Conservation (phyloP, 2,888 invertebrate species). For the Lycaena phlaeas region DNA sequence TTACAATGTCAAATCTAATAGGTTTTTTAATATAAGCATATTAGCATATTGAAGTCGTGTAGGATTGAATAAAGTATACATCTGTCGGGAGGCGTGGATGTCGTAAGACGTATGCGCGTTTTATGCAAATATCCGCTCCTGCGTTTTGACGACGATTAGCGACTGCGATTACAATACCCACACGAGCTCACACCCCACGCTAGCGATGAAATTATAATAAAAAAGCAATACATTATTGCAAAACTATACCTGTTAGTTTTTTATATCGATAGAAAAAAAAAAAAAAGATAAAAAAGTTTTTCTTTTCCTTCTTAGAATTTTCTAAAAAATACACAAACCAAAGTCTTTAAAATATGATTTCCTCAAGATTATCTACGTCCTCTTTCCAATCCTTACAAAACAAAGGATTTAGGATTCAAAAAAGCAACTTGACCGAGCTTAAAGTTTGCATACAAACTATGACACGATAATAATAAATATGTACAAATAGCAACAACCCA, state of each 20-base stretch:
- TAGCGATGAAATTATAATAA: not conserved
- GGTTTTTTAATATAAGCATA: slow-evolving; percentile 46
- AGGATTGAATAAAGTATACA: slow-evolving; percentile 37
- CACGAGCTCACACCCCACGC: slow-evolving; percentile 1
- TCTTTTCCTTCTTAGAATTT: too few species aligned
- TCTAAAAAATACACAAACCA: too few species aligned
- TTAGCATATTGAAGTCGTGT: slow-evolving; percentile 55
- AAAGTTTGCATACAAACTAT: too few species aligned
- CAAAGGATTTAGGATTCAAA: too few species aligned
- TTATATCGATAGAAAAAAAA: too few species aligned
- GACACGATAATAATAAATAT: too few species aligned
- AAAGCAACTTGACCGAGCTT: too few species aligned
- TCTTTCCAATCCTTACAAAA: too few species aligned
- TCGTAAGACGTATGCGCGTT: slow-evolving; percentile 39
- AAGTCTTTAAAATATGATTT: too few species aligned
- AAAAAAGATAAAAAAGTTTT: too few species aligned
- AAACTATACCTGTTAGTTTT: slow-evolving; percentile 4
- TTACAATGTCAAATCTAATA: slow-evolving; percentile 26
- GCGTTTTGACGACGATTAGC: slow-evolving; percentile 32
- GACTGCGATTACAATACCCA: slow-evolving; percentile 12
- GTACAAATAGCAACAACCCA: too few species aligned
- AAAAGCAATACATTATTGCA: not conserved
- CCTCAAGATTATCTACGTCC: too few species aligned
- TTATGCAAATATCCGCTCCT: slow-evolving; percentile 46
- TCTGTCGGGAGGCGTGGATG: slow-evolving; percentile 52